Conservation (phyloP, 2,888 invertebrate species). For the Euclidia mi region DNA sequence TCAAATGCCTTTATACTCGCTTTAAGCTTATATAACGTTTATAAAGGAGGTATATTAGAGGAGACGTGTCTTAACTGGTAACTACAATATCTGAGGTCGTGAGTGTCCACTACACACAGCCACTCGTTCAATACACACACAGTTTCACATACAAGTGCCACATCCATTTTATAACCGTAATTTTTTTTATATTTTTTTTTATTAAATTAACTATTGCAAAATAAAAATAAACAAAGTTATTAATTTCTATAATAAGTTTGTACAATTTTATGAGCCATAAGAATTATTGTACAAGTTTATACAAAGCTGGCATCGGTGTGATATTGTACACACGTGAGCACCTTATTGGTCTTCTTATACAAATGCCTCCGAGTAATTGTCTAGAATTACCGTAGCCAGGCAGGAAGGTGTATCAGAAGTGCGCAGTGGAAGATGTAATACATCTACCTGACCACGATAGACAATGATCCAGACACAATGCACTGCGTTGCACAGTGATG, state of each 20-base stretch:
- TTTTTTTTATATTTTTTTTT: slow-evolving; percentile 34
- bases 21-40: slow-evolving; percentile 43
- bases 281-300: slow-evolving; percentile 43
- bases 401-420: too few relatives aligned
- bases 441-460: too few relatives aligned
- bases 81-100: slow-evolving; percentile 47
- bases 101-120: slow-evolving; percentile 11
- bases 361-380: slow-evolving; percentile 16
- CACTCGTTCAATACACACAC: neutral
- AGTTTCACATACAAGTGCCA: slow-evolving; percentile 6
- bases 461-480: too few relatives aligned
- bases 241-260: slow-evolving; percentile 46
- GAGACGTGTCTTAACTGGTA: slow-evolving; percentile 48
- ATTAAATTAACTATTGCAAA: slow-evolving; percentile 30
- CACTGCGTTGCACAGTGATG: too few relatives aligned
- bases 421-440: too few relatives aligned
- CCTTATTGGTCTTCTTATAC: slow-evolving; percentile 43
- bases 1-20: slow-evolving; percentile 34
- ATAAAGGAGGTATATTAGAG: slow-evolving; percentile 52
- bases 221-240: slow-evolving; percentile 50
- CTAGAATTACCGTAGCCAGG: too few relatives aligned
- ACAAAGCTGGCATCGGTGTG: slow-evolving; percentile 34
- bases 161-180: slow-evolving; percentile 35
- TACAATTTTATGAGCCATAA: slow-evolving; percentile 48
- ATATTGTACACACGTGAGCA: slow-evolving; percentile 36